phyloP scores from a whole-genome alignment of 2,888 invertebrate species.

The Siphlonurus alternatus region DNA sequence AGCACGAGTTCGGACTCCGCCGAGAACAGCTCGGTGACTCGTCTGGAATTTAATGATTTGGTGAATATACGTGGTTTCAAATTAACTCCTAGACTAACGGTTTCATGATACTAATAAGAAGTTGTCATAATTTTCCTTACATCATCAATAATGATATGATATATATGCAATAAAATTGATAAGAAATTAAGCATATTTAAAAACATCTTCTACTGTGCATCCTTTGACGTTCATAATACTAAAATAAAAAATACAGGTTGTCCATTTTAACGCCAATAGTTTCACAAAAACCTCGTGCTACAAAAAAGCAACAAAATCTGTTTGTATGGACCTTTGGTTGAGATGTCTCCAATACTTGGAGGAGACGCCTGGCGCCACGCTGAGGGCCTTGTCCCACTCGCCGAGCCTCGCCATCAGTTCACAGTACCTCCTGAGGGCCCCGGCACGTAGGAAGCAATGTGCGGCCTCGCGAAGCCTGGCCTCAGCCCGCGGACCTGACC shows the following conservation, averaged over 20 bases:
- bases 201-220: no score
- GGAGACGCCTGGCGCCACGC: conserved; percentile 27
- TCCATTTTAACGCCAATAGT: no score
- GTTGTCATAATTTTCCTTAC: no score
- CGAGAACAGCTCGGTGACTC: conserved; percentile 19
- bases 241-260: no score
- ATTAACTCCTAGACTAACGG: no score
- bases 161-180: no score
- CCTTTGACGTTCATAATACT: no score
- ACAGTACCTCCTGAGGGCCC: conserved; percentile 27
- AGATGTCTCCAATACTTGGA: conserved; percentile 25
- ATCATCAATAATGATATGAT: no score
- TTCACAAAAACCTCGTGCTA: no score
- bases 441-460: conserved; percentile 22
- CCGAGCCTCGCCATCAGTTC: conserved; percentile 26
- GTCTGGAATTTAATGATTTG: conserved; percentile 17
- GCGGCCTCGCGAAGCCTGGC: conserved; percentile 23
- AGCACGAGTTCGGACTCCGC: conserved; percentile 22
- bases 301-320: background rate
- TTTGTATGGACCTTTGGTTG: conserved; percentile 20
- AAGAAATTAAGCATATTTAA: no score
- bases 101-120: no score
- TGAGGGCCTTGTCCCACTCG: conserved; percentile 28
- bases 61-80: no score
- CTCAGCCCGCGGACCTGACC: conserved; percentile 21